Base-by-base conservation (phyloP, 2,797 vertebrate genomes). In the Lateolabrax maculatus region DNA sequence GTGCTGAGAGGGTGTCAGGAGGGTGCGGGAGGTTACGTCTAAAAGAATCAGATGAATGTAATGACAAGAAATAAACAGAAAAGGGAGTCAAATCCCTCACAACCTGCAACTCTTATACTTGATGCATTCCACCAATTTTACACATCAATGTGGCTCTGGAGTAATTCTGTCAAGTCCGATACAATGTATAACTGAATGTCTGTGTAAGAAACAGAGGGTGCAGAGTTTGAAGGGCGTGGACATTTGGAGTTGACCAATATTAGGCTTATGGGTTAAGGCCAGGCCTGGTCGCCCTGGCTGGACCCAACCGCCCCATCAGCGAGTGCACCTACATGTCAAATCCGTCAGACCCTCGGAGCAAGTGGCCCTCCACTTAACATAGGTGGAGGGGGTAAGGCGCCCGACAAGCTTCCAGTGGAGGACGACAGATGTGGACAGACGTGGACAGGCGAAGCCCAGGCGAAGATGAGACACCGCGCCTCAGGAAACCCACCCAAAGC, bases 21-120 rank as follows among this genome's bases (percentile, higher is more conserved):
- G 48, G 66, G 58, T 39, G 57, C 21, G 43, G 70, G 37, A 6
- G 57, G 44, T 58, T 46, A 56, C 1, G 2, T 75, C 60, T 34
- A 56, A 68, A 87, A 86, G 67, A 78, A 56, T 52, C 48, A 72
- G n/a, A 79, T 61, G 37, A 55, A 61, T 63, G 68, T 46, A 68
- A 72, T 46, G 41, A 77, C 27, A 43, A 52, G 66, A 89, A 75
- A 77, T 62, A 16, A 70, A 71, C 9, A 29, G 25, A 37, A 48
- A 82, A 48, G 67, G 4, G 31, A 81, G 70, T 66, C 34, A 61
- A 41, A 61, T 86, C 51, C 65, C 39, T 67, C 53, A 71, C n/a
- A 60, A 72, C 72, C 61, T 23, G 66, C 57, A 39, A 21, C 57
- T 25, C 52, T 36, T n/a, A n/a, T n/a, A n/a, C n/a, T n/a, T n/a